Percentiles rank a stretch among this genome's conserved stretches.
Conservation (phyloP, 1,140 invertebrate species). For the Arion vulgaris region DNA sequence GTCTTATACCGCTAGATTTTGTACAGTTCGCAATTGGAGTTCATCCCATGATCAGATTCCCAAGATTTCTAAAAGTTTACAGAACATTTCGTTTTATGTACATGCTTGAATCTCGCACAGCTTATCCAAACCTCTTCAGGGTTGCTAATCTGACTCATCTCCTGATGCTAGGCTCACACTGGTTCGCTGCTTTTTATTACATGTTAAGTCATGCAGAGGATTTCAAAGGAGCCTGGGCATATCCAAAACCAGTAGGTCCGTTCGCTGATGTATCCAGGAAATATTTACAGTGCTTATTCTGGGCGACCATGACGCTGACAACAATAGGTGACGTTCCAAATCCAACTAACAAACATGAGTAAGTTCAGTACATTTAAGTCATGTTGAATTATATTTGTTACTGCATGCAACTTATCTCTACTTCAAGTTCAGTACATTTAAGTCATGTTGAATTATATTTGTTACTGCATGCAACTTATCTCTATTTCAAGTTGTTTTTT, state of each 20-base stretch:
- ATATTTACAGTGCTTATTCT: conserved; percentile 94
- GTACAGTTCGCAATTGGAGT: conserved; percentile 77
- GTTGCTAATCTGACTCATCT: conserved; percentile 96
- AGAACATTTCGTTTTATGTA: conserved; percentile 94
- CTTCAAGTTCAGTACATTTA: too few relatives aligned
- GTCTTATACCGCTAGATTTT: conserved; percentile 89
- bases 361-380: conserved; percentile 78
- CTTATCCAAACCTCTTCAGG: conserved; percentile 96
- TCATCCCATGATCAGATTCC: conserved; percentile 73
- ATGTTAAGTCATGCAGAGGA: conserved; percentile 92
- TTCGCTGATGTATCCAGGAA: conserved; percentile 90
- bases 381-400: too few relatives aligned
- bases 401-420: too few relatives aligned
- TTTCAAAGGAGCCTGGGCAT: conserved; percentile 93
- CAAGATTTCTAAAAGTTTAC: conserved; percentile 82
- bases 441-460: too few relatives aligned
- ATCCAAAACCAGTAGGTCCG: conserved; percentile 81
- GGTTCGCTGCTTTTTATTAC: conserved; percentile 98
- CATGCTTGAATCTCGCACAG: conserved; percentile 94
- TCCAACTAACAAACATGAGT: conserved; percentile 95
- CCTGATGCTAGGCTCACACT: conserved; percentile 92
- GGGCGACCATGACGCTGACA: conserved; percentile 96
- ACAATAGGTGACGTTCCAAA: conserved; percentile 93
- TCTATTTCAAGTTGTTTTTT: too few relatives aligned
- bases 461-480: too few relatives aligned